phyloP scores from a whole-genome alignment of 2,797 vertebrate species.

The Mallotus villosus region DNA sequence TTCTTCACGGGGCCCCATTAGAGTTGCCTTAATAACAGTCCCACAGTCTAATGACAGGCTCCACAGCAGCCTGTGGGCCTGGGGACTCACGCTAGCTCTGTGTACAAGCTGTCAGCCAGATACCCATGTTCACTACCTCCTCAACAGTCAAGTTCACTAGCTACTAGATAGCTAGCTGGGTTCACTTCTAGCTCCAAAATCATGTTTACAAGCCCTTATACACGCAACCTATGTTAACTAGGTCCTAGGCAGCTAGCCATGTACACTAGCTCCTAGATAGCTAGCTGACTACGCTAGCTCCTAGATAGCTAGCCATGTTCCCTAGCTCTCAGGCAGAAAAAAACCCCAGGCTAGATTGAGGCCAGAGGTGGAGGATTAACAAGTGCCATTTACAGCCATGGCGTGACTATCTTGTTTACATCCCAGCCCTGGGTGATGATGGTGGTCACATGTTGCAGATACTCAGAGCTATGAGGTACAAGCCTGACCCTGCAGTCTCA shows the following conservation, averaged over 20 bases:
- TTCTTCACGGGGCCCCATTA: slow-evolving; percentile 30
- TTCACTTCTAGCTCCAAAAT: too few relatives aligned
- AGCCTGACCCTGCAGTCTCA: background rate
- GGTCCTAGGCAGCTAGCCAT: too few relatives aligned
- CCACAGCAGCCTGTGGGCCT: slow-evolving; percentile 19
- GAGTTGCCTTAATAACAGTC: slow-evolving; percentile 50
- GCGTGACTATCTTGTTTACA: slow-evolving; percentile 17
- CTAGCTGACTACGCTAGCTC: too few relatives aligned
- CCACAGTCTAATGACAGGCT: slow-evolving; percentile 34
- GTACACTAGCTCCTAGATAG: too few relatives aligned
- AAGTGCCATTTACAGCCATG: slow-evolving; percentile 16
- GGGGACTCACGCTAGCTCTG: background rate
- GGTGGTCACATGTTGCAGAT: slow-evolving; percentile 15
- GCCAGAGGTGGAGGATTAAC: slow-evolving; percentile 25
- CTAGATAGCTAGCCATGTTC: slow-evolving; percentile 1
- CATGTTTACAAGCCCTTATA: background rate
- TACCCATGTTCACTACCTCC: background rate
- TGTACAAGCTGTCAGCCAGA: too few relatives aligned
- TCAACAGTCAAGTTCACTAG: background rate
- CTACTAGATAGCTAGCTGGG: too few relatives aligned
- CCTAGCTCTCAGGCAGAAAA: slow-evolving; percentile 9
- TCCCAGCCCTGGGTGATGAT: slow-evolving; percentile 9
- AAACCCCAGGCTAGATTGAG: background rate
- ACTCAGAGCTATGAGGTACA: background rate
- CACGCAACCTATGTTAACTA: too few relatives aligned